A percentile compares a stretch with the other conserved stretches of the same genome.
Evolutionary conservation across 2,888 invertebrate species (phyloP).

Genomic region (Stenchaetothrips biformis): DNA sequence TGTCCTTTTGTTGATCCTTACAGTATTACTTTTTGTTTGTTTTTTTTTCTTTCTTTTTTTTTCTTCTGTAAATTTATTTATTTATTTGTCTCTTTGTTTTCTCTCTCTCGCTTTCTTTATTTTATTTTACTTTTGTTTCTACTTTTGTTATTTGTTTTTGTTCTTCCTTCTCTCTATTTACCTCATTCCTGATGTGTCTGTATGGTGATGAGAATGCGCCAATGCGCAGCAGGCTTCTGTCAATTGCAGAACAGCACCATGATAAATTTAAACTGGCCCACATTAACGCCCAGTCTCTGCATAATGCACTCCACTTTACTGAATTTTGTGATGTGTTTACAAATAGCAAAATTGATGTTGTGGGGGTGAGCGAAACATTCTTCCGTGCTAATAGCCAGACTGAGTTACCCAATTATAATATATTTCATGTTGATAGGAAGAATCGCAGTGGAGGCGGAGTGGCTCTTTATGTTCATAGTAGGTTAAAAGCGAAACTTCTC

Average conservation of each 20-base stretch:
- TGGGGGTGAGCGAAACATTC: not conserved
- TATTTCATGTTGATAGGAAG: not conserved
- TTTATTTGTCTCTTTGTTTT: too few relatives aligned
- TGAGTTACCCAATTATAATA: not conserved
- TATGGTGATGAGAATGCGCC: not conserved
- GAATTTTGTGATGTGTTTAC: not conserved
- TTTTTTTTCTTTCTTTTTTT: too few relatives aligned
- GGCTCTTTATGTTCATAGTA: not conserved
- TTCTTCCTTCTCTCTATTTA: not conserved
- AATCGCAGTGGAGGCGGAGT: not conserved
- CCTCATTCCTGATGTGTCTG: too few relatives aligned
- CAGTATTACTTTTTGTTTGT: too few relatives aligned
- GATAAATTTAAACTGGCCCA: too few relatives aligned
- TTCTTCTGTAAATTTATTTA: too few relatives aligned
- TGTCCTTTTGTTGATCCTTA: not conserved
- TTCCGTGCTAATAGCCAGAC: not conserved
- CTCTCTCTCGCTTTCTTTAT: too few relatives aligned
- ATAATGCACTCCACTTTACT: too few relatives aligned
- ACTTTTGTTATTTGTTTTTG: not conserved
- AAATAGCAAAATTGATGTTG: not conserved
- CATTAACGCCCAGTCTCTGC: too few relatives aligned
- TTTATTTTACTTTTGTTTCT: too few relatives aligned
- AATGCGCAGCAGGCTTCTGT: not conserved
- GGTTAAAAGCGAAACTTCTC: not conserved
- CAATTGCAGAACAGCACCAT: not conserved